phyloP scores from a whole-genome alignment of 2,113 vertebrate genomes.

The Onychostoma macrolepis region DNA sequence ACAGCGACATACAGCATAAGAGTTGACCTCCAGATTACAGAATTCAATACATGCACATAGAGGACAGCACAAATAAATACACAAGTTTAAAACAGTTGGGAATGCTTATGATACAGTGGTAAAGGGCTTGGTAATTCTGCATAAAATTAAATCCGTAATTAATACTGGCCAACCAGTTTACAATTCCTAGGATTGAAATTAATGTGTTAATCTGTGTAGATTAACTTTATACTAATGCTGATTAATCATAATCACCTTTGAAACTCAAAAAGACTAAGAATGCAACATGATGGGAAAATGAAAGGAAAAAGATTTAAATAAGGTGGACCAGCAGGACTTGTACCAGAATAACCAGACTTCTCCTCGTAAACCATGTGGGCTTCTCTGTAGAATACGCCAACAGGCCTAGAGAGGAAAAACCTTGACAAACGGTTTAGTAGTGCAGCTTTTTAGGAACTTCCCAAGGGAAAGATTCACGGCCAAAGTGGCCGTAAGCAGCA shows the following conservation, averaged over 20 bases:
- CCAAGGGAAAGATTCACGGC: constrained; percentile 97
- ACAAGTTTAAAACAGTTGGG: not conserved
- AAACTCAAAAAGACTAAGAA: not conserved
- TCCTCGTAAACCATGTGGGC: constrained; percentile 84
- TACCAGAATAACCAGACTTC: constrained; percentile 73
- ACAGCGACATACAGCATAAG: not conserved
- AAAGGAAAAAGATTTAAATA: not conserved
- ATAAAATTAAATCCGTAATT: not conserved
- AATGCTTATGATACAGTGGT: not conserved
- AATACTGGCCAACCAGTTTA: constrained; percentile 1
- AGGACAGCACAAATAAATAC: constrained; percentile 88
- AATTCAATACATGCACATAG: not conserved
- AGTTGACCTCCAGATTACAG: constrained; percentile 15
- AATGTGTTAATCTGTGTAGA: not conserved
- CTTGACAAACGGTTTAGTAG: constrained; percentile 88
- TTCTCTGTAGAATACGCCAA: constrained; percentile 98
- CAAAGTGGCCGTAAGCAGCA: constrained; percentile 97
- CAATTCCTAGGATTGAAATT: not conserved
- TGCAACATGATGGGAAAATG: not conserved
- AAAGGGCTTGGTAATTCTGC: not conserved
- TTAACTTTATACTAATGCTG: not conserved
- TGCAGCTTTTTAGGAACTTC: constrained; percentile 96
- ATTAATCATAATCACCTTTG: not conserved
- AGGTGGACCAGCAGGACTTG: constrained; percentile 48
- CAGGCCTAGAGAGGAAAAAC: constrained; percentile 85